A percentile compares a stretch with the other conserved stretches of the same genome.
Evolutionary conservation across 2,888 invertebrate species (phyloP).

Genomic region (Clunio marinus): DNA sequence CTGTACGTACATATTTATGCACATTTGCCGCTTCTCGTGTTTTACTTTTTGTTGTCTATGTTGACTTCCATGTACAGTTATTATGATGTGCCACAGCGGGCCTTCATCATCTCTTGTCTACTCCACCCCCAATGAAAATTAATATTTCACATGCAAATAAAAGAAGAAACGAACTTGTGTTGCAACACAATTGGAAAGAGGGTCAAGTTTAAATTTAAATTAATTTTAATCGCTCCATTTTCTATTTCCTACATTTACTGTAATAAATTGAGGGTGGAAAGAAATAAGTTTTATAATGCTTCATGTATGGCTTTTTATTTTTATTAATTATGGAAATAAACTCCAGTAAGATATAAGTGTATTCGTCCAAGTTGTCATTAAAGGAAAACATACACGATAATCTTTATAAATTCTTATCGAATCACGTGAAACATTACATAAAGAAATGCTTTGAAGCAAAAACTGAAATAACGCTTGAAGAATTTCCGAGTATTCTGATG

Average conservation of each 20-base stretch:
- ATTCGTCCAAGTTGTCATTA: no score
- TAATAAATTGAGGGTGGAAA: background rate
- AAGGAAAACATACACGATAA: background rate
- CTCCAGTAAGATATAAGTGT: no score
- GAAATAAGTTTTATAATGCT: background rate
- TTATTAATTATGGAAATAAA: background rate
- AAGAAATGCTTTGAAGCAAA: background rate
- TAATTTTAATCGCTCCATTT: slow-evolving; percentile 20
- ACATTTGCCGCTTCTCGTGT: background rate
- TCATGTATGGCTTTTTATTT: background rate
- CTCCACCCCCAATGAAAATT: slow-evolving; percentile 5
- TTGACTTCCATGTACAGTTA: background rate
- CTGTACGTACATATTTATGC: slow-evolving; percentile 13
- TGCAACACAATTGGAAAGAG: slow-evolving; percentile 3
- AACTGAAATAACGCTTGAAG: slow-evolving; percentile 4
- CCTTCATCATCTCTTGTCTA: no score
- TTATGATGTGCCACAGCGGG: slow-evolving; percentile 19
- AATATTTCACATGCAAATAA: slow-evolving; percentile 7
- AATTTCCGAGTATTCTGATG: background rate
- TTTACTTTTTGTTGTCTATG: background rate
- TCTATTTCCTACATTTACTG: background rate
- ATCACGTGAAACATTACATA: background rate
- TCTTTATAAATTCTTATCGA: background rate
- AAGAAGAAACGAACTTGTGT: background rate
- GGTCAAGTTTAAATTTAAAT: slow-evolving; percentile 36